Conservation (phyloP, 2,888 invertebrate species). For the Amiota communis region DNA sequence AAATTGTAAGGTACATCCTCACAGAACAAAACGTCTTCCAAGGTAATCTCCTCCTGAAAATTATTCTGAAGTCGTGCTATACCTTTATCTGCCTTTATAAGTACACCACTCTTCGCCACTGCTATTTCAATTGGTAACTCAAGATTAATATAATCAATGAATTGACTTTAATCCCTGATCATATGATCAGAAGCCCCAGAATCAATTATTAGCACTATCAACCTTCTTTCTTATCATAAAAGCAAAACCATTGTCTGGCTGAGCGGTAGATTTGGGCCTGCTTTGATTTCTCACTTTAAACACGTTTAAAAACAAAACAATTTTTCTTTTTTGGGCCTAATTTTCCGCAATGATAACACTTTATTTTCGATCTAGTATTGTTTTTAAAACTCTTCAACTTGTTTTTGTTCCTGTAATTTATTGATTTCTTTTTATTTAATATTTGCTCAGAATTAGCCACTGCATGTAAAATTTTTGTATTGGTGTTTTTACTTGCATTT, state of each 20-base stretch:
- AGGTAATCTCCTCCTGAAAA: not conserved
- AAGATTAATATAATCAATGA: slow-evolving; percentile 34
- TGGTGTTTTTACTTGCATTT: too few species aligned
- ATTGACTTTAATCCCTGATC: slow-evolving; percentile 32
- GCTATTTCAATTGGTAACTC: slow-evolving; percentile 54
- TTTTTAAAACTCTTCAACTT: too few species aligned
- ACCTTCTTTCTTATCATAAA: slow-evolving; percentile 13
- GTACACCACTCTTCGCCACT: slow-evolving; percentile 48
- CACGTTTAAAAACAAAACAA: slow-evolving; percentile 43
- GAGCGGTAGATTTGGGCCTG: slow-evolving; percentile 18
- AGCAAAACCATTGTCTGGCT: slow-evolving; percentile 19
- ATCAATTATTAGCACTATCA: not conserved
- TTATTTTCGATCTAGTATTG: too few species aligned
- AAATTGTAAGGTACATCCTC: slow-evolving; percentile 62
- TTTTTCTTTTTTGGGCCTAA: slow-evolving; percentile 57
- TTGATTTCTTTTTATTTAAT: too few species aligned
- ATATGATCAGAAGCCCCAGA: slow-evolving; percentile 38
- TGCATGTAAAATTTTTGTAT: too few species aligned
- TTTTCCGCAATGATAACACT: too few species aligned
- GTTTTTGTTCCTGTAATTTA: too few species aligned
- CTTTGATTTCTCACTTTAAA: slow-evolving; percentile 16
- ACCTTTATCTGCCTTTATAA: slow-evolving; percentile 14
- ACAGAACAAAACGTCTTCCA: slow-evolving; percentile 52
- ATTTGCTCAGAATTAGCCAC: too few species aligned
- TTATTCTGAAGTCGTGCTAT: not conserved